A percentile compares a stretch with the other conserved stretches of the same genome.
These are phyloP conservation scores for Dinomys branickii DNA, from an alignment of 2,113 vertebrate species.

Conservation along the genomic window DNA sequence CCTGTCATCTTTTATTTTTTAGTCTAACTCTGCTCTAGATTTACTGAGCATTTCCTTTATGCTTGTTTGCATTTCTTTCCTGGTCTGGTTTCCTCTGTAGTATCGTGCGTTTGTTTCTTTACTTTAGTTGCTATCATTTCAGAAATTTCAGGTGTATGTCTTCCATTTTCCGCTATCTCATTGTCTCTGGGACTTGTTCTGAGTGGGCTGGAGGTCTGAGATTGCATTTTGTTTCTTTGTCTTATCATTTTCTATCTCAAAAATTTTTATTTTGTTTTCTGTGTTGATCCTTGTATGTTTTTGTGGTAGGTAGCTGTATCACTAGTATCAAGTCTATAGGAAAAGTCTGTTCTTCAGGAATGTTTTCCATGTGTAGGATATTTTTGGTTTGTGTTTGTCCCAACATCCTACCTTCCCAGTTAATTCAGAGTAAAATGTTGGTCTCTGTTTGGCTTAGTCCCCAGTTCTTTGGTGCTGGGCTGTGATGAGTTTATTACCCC, in stretches of 20 bases:
- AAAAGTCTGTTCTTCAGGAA: background rate
- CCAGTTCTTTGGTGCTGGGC: background rate
- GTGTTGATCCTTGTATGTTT: background rate
- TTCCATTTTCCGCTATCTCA: background rate
- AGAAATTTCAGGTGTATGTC: background rate
- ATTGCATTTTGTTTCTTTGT: background rate
- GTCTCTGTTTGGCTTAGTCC: background rate
- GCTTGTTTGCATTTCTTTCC: background rate
- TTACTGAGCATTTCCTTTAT: background rate
- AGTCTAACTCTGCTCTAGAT: background rate
- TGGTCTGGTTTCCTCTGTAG: background rate
- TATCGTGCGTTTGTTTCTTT: background rate
- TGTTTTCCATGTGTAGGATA: background rate
- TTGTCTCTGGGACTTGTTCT: background rate
- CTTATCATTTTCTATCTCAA: background rate
- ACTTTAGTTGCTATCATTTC: background rate
- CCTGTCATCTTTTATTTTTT: background rate
- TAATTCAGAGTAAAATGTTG: background rate
- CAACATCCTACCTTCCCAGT: background rate
- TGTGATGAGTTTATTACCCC: background rate
- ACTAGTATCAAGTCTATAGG: background rate
- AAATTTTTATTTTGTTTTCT: background rate
- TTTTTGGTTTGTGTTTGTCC: background rate
- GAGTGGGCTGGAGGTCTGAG: background rate
- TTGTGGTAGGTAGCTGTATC: background rate